Evolutionary conservation across 2,797 vertebrate species (phyloP).

Genomic region (Coilia nasus): DNA sequence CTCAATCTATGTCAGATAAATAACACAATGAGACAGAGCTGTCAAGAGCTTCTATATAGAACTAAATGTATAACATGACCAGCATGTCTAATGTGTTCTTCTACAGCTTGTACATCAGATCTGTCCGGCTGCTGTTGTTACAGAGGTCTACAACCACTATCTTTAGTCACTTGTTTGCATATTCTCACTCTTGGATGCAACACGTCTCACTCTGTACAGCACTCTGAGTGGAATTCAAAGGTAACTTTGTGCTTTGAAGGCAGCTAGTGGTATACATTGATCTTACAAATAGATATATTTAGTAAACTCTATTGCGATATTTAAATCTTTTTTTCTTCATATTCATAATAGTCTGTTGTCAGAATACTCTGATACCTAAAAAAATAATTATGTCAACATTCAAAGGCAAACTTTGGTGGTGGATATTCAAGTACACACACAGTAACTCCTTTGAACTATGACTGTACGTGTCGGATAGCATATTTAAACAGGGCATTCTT

Average conservation of each 20-base stretch:
- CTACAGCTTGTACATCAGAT: background rate
- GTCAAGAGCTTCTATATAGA: constrained; percentile 9
- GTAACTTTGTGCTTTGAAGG: background rate
- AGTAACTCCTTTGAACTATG: constrained; percentile 17
- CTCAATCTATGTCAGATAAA: constrained; percentile 9
- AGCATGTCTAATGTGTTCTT: constrained; percentile 64
- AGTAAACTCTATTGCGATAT: constrained; percentile 22
- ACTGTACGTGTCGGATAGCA: background rate
- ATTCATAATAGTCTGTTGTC: background rate
- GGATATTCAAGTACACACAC: constrained; percentile 21
- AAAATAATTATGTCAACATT: constrained; percentile 2
- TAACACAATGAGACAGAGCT: background rate
- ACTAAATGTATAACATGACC: constrained; percentile 66
- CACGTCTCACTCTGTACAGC: background rate
- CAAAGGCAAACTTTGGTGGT: constrained; percentile 26
- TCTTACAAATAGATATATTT: constrained; percentile 2
- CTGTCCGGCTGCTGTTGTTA: background rate
- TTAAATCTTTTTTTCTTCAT: constrained; percentile 1
- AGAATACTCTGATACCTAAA: constrained; percentile 1
- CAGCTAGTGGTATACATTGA: constrained; percentile 3
- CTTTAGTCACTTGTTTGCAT: background rate
- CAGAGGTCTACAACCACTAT: constrained; percentile 1
- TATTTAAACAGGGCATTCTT: constrained; percentile 12
- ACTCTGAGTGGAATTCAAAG: constrained; percentile 13
- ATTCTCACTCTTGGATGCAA: background rate